Evolutionary conservation across 2,888 invertebrate species (phyloP), one percentile per base, ranked within the genome.

Genomic region (Axea sp.): DNA sequence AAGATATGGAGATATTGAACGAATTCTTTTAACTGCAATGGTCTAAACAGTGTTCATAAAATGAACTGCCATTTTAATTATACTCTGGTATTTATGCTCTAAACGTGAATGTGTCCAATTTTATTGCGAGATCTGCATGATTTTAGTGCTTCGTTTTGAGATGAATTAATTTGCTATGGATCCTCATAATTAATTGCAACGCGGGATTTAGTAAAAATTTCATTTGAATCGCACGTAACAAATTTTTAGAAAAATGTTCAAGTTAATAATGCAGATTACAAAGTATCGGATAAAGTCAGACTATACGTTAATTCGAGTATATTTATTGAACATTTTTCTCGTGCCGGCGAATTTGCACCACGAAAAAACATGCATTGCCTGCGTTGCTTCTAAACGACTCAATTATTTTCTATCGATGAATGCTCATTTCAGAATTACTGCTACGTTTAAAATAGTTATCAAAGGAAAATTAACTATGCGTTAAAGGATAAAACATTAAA

Each of bases 1-100:
- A 11, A 37, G 59, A 64, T 47, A 37, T 59, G 72, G 62, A 43
- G 65, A 59, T 65, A 37, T 72, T 59, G 19, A 51, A 22, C 35
- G 15, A 49, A 49, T 53, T 55, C 47, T 26, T 65, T 57, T 55
- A 9, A 35, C 33, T n/a, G 19, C 19, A 19, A 3, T 19, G 19
- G 19, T 19, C 2, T 2, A 19, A 4, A 19, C 19, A n/a, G n/a
- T n/a, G n/a, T n/a, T n/a, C n/a, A n/a, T n/a, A n/a, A n/a, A n/a
- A n/a, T n/a, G n/a, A n/a, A n/a, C n/a, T n/a, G n/a, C n/a, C n/a
- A n/a, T n/a, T n/a, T n/a, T n/a, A n/a, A n/a, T 19, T 19, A 19
- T 19, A 3, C 19, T 19, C 19, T 19, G 19, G 4, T 19, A 19
- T 19, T 19, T 2, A 19, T 3, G 3, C 6, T 26, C 6, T 7